A percentile compares a stretch with the other conserved stretches of the same genome.
Conservation (phyloP, 2,797 vertebrate species). For the Myotis planiceps region DNA sequence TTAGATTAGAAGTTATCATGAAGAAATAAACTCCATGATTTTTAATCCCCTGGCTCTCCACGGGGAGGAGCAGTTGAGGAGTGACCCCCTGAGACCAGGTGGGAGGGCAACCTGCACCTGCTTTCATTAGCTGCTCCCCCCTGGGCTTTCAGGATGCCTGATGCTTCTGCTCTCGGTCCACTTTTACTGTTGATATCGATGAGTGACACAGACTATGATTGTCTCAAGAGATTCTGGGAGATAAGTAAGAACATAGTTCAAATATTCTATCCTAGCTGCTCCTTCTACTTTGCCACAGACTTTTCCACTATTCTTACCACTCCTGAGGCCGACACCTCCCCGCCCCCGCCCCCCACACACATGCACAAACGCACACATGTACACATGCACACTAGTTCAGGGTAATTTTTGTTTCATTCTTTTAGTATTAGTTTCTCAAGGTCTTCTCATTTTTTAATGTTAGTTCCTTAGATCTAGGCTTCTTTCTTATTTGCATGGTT, state of each 20-base stretch:
- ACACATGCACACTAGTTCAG: background rate
- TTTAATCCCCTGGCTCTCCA: background rate
- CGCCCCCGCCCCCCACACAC: accelerated
- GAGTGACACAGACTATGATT: background rate
- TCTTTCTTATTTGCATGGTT: background rate
- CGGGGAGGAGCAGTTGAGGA: background rate
- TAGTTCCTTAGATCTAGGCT: background rate
- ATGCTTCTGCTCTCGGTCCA: background rate
- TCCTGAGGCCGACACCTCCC: background rate
- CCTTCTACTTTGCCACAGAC: background rate
- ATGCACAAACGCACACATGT: background rate
- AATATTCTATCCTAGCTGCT: background rate
- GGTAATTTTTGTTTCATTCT: background rate
- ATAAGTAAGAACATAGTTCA: background rate
- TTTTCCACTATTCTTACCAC: background rate
- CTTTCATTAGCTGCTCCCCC: background rate
- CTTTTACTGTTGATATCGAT: background rate
- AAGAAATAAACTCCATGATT: background rate
- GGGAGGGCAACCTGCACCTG: background rate
- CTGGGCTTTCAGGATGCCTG: background rate
- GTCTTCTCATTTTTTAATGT: background rate
- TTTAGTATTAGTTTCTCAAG: background rate
- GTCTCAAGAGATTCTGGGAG: background rate
- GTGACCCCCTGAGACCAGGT: background rate
- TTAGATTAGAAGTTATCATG: background rate